Evolutionary conservation across 2,888 invertebrate species (phyloP), one percentile per base, ranked within the genome.

Genomic region (Ormyrus pomaceus): DNA sequence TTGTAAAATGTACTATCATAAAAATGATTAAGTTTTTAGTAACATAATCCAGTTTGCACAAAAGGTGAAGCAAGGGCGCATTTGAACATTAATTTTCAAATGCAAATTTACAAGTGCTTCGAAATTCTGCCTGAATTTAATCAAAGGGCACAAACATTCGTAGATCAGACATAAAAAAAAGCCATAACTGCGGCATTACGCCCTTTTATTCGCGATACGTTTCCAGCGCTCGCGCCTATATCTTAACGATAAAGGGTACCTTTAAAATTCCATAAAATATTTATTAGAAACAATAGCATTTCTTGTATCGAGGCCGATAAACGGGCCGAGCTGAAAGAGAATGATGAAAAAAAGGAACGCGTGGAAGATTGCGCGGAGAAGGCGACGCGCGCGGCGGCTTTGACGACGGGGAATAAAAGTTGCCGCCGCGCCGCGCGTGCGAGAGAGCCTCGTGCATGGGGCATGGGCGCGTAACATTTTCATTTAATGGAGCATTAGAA

Each of bases 401-500:
- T 4, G 46, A 13, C 34, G 53, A 45, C n/a, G 13, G 13, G n/a
- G 48, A 6, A 53, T 45, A 56, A n/a, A 68, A 5, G 34, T 34
- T 6, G 11, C 8, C 19, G 11, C 51, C 19, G 11, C 51, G 65
- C 65, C 9, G 8, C 19, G 34, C 51, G 13, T 6, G 19, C 65
- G 65, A 51, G 65, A 45, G 8, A 9, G 62, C 74, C 72, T 62
- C 74, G 74, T 50, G 34, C 4, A 59, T 58, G 48, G 48, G 68
- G 45, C 55, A 34, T 53, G 9, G 48, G 34, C 64, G 68, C 59
- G 74, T 81, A 77, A 81, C 74, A 46, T 81, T 81, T 77, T 81
- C 80, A 70, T 81, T 77, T 77, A 70, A 81, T 65, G 80, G 77
- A 53, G 61, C 77, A 81, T 81, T 77, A 77, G 71, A 73, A 75